Evolutionary conservation across 2,113 vertebrate genomes (phyloP).

Genomic region (Illadopsis cleaveri): DNA sequence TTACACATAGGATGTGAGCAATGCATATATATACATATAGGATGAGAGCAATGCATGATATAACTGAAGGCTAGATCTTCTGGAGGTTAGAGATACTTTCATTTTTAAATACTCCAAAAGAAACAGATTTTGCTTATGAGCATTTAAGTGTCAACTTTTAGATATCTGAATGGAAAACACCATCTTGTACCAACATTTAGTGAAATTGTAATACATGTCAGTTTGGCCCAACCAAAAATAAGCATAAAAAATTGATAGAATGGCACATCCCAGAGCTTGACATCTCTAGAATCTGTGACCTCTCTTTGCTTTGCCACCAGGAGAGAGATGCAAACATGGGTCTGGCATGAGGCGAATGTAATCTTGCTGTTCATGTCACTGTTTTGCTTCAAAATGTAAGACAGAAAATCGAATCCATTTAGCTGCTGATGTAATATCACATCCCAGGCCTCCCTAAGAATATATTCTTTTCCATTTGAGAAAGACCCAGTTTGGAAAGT

Average conservation of each 20-base stretch:
- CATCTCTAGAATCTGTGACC: not conserved
- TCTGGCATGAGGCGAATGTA: not conserved
- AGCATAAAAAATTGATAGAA: not conserved
- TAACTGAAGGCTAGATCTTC: not conserved
- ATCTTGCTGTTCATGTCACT: not conserved
- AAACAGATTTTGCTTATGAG: not conserved
- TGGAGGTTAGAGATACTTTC: not conserved
- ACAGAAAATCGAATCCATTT: not conserved
- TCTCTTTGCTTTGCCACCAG: not conserved
- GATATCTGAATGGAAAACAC: not conserved
- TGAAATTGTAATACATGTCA: not conserved
- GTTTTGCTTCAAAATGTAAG: not conserved
- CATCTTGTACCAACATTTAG: not conserved
- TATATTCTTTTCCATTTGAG: not conserved
- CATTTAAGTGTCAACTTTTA: not conserved
- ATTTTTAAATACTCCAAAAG: slow-evolving; percentile 22
- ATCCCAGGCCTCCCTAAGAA: not conserved
- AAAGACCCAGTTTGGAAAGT: not conserved
- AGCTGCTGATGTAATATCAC: not conserved
- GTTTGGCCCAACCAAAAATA: not conserved
- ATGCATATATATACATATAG: not conserved
- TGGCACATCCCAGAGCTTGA: not conserved
- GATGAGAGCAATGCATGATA: not conserved
- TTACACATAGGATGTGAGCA: not conserved
- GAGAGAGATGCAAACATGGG: not conserved